Evolutionary conservation across 2,113 vertebrate genomes (phyloP).

Genomic region (Dicrurus megarhynchus): DNA sequence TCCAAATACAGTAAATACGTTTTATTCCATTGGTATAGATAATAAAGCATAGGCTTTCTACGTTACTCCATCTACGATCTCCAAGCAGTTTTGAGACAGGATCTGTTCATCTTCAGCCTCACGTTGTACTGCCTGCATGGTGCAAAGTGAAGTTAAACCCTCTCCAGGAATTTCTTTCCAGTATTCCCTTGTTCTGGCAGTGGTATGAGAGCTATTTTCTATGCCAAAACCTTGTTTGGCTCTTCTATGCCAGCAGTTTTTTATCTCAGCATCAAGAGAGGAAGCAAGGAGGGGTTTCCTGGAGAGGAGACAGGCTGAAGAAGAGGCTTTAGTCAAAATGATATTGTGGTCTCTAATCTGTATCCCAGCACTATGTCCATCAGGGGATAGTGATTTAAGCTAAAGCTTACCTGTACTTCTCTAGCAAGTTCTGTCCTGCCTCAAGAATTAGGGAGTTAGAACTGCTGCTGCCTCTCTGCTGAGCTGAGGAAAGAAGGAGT

Average conservation of each 20-base stretch:
- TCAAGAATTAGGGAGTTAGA: not conserved
- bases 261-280: not conserved
- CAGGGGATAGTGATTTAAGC: not conserved
- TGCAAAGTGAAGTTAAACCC: not conserved
- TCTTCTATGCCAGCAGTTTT: slow-evolving; percentile 32
- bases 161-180: slow-evolving; percentile 21
- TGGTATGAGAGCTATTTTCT: not conserved
- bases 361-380: not conserved
- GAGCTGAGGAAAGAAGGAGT: not conserved
- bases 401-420: not conserved
- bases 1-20: not conserved
- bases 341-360: not conserved
- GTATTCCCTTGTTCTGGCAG: slow-evolving; percentile 26
- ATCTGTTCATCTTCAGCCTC: slow-evolving; percentile 51
- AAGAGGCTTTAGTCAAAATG: not conserved
- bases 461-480: not conserved
- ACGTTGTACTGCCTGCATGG: not conserved
- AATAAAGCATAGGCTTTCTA: not conserved
- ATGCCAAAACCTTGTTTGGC: slow-evolving; percentile 16
- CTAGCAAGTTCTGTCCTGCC: not conserved
- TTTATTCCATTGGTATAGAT: not conserved
- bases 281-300: not conserved
- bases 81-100: not conserved
- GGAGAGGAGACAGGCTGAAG: not conserved
- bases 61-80: not conserved